Evolutionary conservation across 2,113 vertebrate species (phyloP).

Genomic region (Chionis minor): DNA sequence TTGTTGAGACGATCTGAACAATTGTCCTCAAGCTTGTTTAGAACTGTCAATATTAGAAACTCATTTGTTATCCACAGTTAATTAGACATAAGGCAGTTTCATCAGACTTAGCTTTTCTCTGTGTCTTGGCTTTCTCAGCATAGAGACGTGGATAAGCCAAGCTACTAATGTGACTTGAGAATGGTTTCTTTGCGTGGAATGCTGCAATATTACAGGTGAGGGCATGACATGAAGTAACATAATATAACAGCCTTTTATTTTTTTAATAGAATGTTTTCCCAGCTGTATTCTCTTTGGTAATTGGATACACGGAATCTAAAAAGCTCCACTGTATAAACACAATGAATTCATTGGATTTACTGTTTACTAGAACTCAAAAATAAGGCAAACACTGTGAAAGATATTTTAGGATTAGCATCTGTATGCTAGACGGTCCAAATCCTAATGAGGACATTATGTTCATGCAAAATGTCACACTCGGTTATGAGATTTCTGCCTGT

Average conservation of each 20-base stretch:
- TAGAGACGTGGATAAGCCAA: neutral
- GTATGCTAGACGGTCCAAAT: constrained; percentile 27
- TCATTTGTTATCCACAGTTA: constrained; percentile 3
- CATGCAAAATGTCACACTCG: neutral
- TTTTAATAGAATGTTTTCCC: neutral
- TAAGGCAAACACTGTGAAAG: neutral
- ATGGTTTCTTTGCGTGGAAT: neutral
- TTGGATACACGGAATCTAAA: neutral
- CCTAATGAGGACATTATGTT: constrained; percentile 2
- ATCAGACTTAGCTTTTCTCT: neutral
- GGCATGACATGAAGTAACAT: constrained; percentile 15
- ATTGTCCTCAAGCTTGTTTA: neutral
- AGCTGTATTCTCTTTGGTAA: neutral
- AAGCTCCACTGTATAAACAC: neutral
- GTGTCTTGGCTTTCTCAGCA: neutral
- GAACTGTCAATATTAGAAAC: constrained; percentile 27
- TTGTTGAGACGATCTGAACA: neutral
- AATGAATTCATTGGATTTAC: neutral
- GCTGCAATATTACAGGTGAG: constrained; percentile 18
- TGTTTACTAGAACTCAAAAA: constrained; percentile 29
- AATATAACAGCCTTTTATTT: neutral
- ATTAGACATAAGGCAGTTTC: constrained; percentile 25
- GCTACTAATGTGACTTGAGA: neutral
- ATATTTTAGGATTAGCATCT: constrained; percentile 54
- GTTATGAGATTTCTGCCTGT: neutral